Base-by-base conservation (phyloP, 2,797 vertebrate species). In the Morelia viridis region DNA sequence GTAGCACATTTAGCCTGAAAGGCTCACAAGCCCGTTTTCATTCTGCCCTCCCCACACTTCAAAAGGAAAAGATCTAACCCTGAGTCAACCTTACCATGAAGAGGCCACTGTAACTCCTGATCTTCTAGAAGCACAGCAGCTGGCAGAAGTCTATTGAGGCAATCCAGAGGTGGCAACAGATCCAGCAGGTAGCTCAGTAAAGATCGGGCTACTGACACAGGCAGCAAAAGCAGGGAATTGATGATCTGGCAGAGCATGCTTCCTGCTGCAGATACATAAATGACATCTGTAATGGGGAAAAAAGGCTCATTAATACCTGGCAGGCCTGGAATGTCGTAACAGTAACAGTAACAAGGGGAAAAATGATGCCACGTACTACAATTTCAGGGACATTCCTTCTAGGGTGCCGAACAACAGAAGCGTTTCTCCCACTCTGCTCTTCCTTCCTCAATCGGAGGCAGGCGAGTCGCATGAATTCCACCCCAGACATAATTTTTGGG, bases 81-180 rank as follows among this genome's bases (percentile, higher is more conserved):
- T 26, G 88, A 71, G 10, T 41, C 76, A 80, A 53, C 89, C 98
- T 97, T 96, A 99, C 99, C 99, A 91, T 99, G 99, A 91, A 99
- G 98, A 89, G 99, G 99, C 99, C 99, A 99, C 96, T 99, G 99
- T 94, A 99, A 96, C 96, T 99, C 99, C 95, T 99, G 99, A 96
- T 99, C 99, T 97, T 99, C 99, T 96, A 99, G 96, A 65, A 98
- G 98, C 41, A 97, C 95, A 3, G 99, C 99, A 9, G 99, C 99
- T 1, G 99, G 99, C 93, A 99, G 95, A 65, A 99, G 98, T 65
- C 98, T 97, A 96, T 99, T 99, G 91, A 99, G 98, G 89, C 98
- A 97, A 97, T 99, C 99, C 94, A 99, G 97, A 56, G 99, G 99
- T 0, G 99, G 99, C 95, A 99, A 97, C 90, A 99, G 97, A 96